phyloP scores from a whole-genome alignment of 1,140 invertebrate species.

The Drosophila biarmipes region DNA sequence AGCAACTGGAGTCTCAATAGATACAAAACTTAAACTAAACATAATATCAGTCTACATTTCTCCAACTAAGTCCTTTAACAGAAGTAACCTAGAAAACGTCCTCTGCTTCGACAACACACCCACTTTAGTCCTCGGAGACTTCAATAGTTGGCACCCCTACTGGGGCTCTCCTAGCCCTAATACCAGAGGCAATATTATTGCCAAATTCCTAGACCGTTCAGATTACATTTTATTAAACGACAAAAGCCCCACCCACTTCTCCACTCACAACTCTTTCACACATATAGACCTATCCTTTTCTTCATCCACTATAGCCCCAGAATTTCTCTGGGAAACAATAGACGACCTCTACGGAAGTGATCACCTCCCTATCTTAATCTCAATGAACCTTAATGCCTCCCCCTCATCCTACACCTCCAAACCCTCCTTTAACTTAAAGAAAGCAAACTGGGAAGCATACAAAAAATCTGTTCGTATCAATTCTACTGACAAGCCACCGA shows the following conservation, averaged over 20 bases:
- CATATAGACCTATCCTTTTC: not conserved
- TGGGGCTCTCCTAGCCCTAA: conserved; percentile 1
- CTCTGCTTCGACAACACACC: conserved; percentile 1
- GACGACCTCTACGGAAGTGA: not conserved
- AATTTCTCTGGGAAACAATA: conserved; percentile 1
- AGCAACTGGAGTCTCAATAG: not conserved
- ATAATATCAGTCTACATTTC: not conserved
- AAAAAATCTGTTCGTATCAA: not conserved
- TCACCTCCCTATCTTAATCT: not conserved
- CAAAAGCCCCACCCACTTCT: not conserved
- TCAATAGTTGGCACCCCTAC: not conserved
- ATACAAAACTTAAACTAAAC: not conserved
- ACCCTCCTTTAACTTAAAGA: no score
- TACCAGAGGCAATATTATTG: conserved; percentile 2
- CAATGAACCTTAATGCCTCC: not conserved
- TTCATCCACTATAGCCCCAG: not conserved
- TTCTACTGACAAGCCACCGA: not conserved
- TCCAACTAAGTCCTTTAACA: not conserved
- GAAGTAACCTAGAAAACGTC: not conserved
- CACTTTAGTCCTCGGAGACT: not conserved
- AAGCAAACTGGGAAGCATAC: not conserved
- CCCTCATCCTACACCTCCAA: not conserved
- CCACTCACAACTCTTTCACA: conserved; percentile 1
- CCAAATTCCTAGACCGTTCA: conserved; percentile 2
- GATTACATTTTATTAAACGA: conserved; percentile 1